phyloP scores from a whole-genome alignment of 2,888 invertebrate species.

The Synanthedon formicaeformis region DNA sequence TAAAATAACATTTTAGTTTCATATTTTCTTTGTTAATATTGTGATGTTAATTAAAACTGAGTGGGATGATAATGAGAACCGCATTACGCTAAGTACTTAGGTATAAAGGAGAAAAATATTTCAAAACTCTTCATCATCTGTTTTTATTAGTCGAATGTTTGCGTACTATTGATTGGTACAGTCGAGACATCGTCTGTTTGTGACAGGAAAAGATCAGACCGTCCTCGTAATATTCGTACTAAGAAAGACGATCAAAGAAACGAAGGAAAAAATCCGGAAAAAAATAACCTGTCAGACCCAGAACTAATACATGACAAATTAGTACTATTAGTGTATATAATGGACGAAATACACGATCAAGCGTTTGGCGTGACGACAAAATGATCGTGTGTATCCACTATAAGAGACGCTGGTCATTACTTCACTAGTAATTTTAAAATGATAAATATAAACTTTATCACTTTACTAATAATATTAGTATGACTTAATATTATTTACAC shows the following conservation, averaged over 20 bases:
- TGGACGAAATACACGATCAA: no score
- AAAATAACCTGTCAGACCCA: background rate
- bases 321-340: no score
- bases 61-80: background rate
- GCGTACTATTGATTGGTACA: background rate
- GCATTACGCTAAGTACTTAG: background rate
- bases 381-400: no score
- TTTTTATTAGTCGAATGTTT: background rate
- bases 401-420: no score
- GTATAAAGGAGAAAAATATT: background rate
- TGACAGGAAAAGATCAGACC: constrained; percentile 5
- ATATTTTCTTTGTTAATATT: background rate
- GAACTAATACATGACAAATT: no score
- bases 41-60: background rate
- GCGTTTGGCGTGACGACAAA: no score
- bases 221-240: constrained; percentile 6
- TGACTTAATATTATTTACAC: no score
- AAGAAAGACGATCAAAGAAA: constrained; percentile 7
- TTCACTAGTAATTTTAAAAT: no score
- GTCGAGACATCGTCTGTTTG: constrained; percentile 1
- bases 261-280: background rate
- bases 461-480: no score
- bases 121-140: background rate
- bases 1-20: background rate
- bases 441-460: no score